Evolutionary conservation across 64 coral and sea anemone species (phyloP), one percentile per base, ranked within the genome.

Genomic region (Orbicella faveolata): DNA sequence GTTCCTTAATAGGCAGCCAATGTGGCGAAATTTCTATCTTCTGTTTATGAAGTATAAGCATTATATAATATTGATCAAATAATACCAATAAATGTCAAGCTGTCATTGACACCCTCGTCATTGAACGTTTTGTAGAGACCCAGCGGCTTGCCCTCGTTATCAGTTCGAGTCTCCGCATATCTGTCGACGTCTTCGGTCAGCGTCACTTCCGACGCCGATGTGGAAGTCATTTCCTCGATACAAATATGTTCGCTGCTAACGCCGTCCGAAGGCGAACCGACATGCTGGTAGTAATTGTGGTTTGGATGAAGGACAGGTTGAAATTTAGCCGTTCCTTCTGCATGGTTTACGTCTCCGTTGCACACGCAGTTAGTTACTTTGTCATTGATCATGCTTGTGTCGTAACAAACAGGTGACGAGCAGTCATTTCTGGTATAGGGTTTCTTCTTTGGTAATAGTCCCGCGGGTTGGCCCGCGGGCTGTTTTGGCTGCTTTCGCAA

Each of bases 41-140:
- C 14, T 63, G n/a, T 8, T 64, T 59, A 8, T 63, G 36, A 11
- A 83, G 80, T 65, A 51, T 18, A 19, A 63, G 34, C 55, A 25
- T 36, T 34, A 86, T 25, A 68, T 86, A 20, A 57, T 30, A 21
- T 74, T 16, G 12, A 72, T 59, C 62, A 97, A 61, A 97, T 97
- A 77, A 97, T 94, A 55, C 95, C 95, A 88, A 97, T 97, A 91
- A 97, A 97, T 30, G 95, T 97, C 63, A 97, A 83, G 74, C 95
- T 97, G 17, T 85, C 82, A 39, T 85, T 85, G 5, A 85, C 65
- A 6, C 37, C 41, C 0, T 85, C 64, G 7, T 85, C 65, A n/a
- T 21, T 73, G 0, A n/a, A 10, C n/a, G 70, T 39, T 66, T 85
- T 85, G 82, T 85, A 72, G 5, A 85, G 19, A 4, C 64, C 64